phyloP scores from a whole-genome alignment of 2,113 vertebrate species.

The Tragelaphus scriptus region DNA sequence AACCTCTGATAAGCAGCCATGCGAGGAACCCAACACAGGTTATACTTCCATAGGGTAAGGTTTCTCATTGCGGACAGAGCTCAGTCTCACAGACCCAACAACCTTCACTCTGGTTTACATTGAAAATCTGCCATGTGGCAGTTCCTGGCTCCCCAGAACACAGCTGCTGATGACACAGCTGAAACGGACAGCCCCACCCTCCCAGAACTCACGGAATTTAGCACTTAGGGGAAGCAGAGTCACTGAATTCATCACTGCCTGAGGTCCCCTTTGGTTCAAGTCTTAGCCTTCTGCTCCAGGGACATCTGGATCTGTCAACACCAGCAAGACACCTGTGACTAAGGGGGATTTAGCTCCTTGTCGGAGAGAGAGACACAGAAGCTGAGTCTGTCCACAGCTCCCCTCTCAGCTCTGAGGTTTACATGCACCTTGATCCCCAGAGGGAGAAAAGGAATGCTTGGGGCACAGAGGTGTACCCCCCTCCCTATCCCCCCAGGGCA shows the following conservation, averaged over 20 bases:
- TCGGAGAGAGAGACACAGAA: neutral
- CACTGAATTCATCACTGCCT: neutral
- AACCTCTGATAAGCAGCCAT: neutral
- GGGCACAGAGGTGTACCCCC: neutral
- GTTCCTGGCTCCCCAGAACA: neutral
- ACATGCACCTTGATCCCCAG: neutral
- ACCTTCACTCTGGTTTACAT: neutral
- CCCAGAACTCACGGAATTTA: neutral
- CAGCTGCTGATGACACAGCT: neutral
- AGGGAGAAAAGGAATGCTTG: neutral
- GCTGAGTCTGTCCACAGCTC: neutral
- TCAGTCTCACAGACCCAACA: neutral
- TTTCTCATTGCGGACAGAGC: neutral
- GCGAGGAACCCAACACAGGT: neutral
- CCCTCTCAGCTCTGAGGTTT: neutral
- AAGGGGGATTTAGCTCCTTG: neutral
- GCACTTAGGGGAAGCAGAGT: neutral
- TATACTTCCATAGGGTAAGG: too few relatives aligned
- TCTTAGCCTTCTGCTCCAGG: accelerated
- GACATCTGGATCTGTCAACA: neutral
- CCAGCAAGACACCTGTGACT: neutral
- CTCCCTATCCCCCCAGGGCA: neutral
- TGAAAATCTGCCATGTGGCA: neutral
- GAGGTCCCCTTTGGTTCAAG: neutral
- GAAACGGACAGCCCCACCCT: accelerated